Conservation (phyloP, 2,113 vertebrate genomes). For the Anas platyrhynchos region DNA sequence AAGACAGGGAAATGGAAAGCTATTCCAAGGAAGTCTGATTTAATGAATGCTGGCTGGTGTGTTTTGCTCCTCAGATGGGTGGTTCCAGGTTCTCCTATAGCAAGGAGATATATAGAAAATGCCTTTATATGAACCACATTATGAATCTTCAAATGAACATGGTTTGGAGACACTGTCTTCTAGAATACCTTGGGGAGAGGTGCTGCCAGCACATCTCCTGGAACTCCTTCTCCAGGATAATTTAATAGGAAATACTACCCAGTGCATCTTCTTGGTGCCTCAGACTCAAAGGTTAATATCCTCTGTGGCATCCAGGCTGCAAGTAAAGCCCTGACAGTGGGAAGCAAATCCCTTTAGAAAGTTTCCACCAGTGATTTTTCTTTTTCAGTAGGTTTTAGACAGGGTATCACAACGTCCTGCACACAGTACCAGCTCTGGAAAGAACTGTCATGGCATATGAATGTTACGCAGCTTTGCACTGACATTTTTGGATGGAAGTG, state of each 20-base stretch:
- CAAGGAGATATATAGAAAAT: neutral
- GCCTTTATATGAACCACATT: neutral
- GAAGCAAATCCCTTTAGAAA: neutral
- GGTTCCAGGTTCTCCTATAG: neutral
- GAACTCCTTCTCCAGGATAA: neutral
- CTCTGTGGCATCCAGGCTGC: neutral
- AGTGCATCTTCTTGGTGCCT: neutral
- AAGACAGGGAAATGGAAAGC: neutral
- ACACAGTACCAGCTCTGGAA: neutral
- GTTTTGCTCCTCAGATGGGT: neutral
- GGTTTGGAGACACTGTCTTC: neutral
- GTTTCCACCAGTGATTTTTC: neutral
- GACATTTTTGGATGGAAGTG: slow-evolving; percentile 35
- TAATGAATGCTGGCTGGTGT: neutral
- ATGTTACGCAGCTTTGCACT: neutral
- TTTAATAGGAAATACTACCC: neutral
- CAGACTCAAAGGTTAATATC: neutral
- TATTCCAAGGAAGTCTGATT: neutral
- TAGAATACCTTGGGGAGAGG: neutral
- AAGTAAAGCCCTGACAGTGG: neutral
- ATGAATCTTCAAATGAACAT: neutral
- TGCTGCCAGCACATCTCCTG: neutral
- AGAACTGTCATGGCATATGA: slow-evolving; percentile 30
- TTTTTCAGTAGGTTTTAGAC: neutral
- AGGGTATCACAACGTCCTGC: neutral